Base-by-base conservation (phyloP, 1,140 invertebrate species). In the Nasonia vitripennis region DNA sequence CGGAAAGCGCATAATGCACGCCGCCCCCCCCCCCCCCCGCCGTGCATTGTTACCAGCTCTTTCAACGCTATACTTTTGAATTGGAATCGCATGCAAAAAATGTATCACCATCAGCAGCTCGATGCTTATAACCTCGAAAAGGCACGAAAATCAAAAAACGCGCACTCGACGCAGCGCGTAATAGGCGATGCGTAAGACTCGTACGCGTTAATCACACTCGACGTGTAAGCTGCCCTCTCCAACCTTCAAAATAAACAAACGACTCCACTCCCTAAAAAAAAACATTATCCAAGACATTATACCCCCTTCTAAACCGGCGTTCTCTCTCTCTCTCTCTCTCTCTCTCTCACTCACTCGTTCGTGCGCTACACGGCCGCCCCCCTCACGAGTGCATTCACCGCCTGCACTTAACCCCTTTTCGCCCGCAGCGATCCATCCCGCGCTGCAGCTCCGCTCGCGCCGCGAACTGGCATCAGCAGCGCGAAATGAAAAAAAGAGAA, bases 381-480 rank as follows among this genome's bases (percentile, higher is more conserved):
- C 68, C 68, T 31, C 79, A 11, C 41, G 79, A 45, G 68, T 81
- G 79, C 79, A 81, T 81, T 81, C 12, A 73, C 79, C 79, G 68
- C 23, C 14, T 45, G 67, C 62, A 41, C 62, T 80, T 80, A 80
- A 80, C 67, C 78, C 78, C 31, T 11, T 80, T 80, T 14, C 20
- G 77, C 77, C 27, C 27, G 75, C 74, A 23, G 45, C 12, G 45
- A 62, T 31, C 23, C 48, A 48, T 34, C 51, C 27, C 23, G n/a
- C 23, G 41, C 74, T 45, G 27, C 27, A 27, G 1, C 27, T 27
- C 27, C 0, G 27, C 27, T 27, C 27, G 27, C 27, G 27, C 75
- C 75, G 68, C 27, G 31, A 31, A 71, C 23, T 7, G 27, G 27
- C 27, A 27, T 27, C 27, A 71, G 55, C 55, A n/a, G 55, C 55